Conservation (phyloP, 2,113 vertebrate genomes). For the Holacanthus passer region DNA sequence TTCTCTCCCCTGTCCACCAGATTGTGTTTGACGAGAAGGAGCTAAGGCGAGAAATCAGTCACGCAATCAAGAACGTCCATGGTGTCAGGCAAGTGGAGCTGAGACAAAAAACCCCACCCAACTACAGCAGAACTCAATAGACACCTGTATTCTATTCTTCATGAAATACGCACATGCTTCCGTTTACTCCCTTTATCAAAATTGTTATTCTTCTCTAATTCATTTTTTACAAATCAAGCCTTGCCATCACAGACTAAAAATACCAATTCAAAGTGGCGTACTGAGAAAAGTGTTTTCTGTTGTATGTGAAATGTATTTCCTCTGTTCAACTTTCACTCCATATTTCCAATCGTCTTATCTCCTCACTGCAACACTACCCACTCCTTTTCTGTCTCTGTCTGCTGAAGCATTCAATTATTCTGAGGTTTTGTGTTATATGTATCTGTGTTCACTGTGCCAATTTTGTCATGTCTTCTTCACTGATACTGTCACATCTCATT, state of each 20-base stretch:
- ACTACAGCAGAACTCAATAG: background rate
- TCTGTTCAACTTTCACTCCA: conserved; percentile 25
- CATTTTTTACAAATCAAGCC: conserved; percentile 9
- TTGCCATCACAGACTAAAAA: background rate
- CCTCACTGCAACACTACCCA: conserved; percentile 30
- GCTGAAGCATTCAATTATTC: conserved; percentile 32
- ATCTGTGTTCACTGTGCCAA: conserved; percentile 25
- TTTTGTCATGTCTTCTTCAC: conserved; percentile 20
- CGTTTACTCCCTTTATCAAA: conserved; percentile 21
- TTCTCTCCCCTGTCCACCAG: conserved; percentile 71
- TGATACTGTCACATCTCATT: conserved; percentile 24
- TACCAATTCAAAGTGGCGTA: conserved; percentile 5
- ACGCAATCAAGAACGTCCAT: conserved; percentile 98
- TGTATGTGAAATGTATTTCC: conserved; percentile 45
- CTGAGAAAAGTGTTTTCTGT: conserved; percentile 29
- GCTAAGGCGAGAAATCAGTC: conserved; percentile 94
- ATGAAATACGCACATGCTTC: background rate
- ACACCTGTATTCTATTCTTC: background rate
- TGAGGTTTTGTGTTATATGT: conserved; percentile 41
- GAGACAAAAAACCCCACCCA: background rate
- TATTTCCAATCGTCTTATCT: conserved; percentile 21
- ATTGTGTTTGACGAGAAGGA: conserved; percentile 99
- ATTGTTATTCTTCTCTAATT: conserved; percentile 22
- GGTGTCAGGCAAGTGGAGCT: conserved; percentile 93
- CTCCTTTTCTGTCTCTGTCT: conserved; percentile 52